Conservation (phyloP, 2,888 invertebrate genomes). For the Trichogramma dendrolimi region DNA sequence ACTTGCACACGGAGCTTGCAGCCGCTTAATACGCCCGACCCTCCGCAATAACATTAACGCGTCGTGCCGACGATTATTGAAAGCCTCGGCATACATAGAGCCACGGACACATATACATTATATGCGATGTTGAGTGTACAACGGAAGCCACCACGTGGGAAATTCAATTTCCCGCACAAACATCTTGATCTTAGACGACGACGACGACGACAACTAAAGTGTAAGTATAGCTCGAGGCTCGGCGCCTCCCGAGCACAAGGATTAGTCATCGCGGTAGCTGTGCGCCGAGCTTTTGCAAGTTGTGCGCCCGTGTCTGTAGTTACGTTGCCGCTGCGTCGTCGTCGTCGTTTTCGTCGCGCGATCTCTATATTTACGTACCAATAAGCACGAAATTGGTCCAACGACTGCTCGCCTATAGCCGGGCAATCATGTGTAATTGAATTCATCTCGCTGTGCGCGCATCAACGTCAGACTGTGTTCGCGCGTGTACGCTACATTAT, state of each 20-base stretch:
- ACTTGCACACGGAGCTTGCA: constrained; percentile 9
- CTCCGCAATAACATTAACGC: constrained; percentile 21
- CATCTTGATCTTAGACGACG: constrained; percentile 26
- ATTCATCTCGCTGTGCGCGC: constrained; percentile 44
- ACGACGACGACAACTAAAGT: background rate
- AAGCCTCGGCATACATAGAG: too few species aligned
- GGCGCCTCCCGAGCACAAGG: background rate
- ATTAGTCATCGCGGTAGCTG: constrained; percentile 1
- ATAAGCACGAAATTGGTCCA: constrained; percentile 50
- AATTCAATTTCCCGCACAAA: constrained; percentile 32
- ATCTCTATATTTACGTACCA: constrained; percentile 46
- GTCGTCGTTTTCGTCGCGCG: background rate
- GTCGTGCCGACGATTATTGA: background rate
- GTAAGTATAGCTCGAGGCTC: too few species aligned
- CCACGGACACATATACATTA: too few species aligned
- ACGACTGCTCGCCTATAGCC: constrained; percentile 39
- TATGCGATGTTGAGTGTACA: constrained; percentile 14
- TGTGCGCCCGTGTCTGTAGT: background rate
- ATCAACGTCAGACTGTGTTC: too few species aligned
- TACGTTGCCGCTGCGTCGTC: background rate
- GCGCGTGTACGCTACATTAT: too few species aligned
- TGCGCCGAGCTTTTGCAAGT: background rate
- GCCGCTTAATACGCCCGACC: background rate
- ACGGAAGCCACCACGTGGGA: constrained; percentile 22
- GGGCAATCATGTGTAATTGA: constrained; percentile 50